A percentile compares a stretch with the other conserved stretches of the same genome.
Evolutionary conservation across 2,888 invertebrate genomes (phyloP).

Genomic region (Hyposoter dolosus): DNA sequence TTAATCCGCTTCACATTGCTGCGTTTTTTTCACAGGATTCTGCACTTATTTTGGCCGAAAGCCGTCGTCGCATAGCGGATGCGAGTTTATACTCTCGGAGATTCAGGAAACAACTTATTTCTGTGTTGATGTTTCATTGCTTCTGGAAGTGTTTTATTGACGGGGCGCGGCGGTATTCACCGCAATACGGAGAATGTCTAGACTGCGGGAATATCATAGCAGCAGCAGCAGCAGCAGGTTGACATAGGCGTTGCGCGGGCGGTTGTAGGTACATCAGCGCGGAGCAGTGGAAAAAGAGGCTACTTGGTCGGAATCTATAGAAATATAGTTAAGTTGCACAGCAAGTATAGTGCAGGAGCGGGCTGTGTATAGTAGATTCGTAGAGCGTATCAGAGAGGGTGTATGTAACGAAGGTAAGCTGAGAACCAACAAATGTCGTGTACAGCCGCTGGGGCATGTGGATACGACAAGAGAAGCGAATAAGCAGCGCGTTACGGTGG

Average conservation of each 20-base stretch:
- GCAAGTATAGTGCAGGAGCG: background rate
- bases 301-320: conserved; percentile 12
- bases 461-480: conserved; percentile 71
- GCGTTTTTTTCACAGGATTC: background rate
- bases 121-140: conserved; percentile 1
- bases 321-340: conserved; percentile 18
- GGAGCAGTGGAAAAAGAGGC: background rate
- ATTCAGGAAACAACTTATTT: background rate
- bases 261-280: background rate
- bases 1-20: too few species aligned
- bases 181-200: background rate
- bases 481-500: conserved; percentile 80
- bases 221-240: too few species aligned
- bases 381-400: conserved; percentile 53
- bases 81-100: background rate
- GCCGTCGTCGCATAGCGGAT: background rate
- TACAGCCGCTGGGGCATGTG: conserved; percentile 68
- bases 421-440: conserved; percentile 81
- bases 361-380: background rate
- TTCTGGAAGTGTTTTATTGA: background rate
- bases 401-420: conserved; percentile 79
- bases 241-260: background rate
- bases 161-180: background rate
- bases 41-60: background rate
- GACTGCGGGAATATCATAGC: background rate